phyloP scores from a whole-genome alignment of 2,797 vertebrate species.

The Sebastes taczanowskii region DNA sequence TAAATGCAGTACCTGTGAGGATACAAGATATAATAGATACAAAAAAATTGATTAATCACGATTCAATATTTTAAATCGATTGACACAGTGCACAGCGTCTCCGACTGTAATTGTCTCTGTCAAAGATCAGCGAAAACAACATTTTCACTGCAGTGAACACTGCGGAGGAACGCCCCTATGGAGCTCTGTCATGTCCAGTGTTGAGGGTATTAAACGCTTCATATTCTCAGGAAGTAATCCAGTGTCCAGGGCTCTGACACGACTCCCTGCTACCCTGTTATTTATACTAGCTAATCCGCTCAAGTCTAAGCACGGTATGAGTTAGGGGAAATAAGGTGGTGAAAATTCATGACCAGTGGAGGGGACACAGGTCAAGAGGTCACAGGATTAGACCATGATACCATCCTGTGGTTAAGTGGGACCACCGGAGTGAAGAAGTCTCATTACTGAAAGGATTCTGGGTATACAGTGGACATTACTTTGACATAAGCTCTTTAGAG shows the following conservation, averaged over 20 bases:
- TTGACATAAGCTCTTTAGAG: neutral
- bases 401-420: conserved; percentile 22
- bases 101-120: no score
- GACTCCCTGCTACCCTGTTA: conserved; percentile 35
- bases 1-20: no score
- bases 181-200: neutral
- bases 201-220: neutral
- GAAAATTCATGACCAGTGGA: neutral
- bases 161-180: no score
- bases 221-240: neutral
- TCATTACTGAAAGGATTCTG: neutral
- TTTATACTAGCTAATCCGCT: conserved; percentile 71
- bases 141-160: no score
- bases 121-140: no score
- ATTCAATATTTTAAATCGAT: no score
- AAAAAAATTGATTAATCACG: no score
- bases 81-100: no score
- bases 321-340: neutral
- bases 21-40: no score
- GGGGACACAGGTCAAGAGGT: conserved; percentile 7
- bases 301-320: conserved; percentile 14
- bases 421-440: neutral
- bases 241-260: neutral
- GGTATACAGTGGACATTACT: neutral
- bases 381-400: conserved; percentile 42